Evolutionary conservation across 2,888 invertebrate species (phyloP).

Genomic region (Drosophila macrospina): DNA sequence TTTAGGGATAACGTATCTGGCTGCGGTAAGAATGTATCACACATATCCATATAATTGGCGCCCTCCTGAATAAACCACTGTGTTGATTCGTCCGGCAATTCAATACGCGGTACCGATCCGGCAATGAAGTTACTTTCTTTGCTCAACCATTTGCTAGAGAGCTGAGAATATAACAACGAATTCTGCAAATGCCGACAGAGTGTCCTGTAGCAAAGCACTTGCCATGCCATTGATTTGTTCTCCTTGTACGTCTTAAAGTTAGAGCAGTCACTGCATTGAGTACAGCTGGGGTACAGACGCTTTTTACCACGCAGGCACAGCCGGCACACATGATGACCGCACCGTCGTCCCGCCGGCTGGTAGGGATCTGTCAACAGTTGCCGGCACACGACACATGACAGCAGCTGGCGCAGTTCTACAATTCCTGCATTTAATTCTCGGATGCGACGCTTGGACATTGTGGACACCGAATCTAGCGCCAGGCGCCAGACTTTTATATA

Average conservation of each 20-base stretch:
- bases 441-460: constrained; percentile 88
- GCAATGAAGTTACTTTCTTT: constrained; percentile 30
- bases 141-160: constrained; percentile 68
- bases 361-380: constrained; percentile 93
- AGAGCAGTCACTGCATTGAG: constrained; percentile 93
- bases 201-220: constrained; percentile 95
- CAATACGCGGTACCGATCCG: constrained; percentile 82
- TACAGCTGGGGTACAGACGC: constrained; percentile 93
- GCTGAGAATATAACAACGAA: constrained; percentile 88
- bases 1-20: constrained; percentile 86
- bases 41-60: constrained; percentile 91
- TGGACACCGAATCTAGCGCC: constrained; percentile 46
- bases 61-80: constrained; percentile 92
- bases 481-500: constrained; percentile 55
- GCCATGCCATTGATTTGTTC: constrained; percentile 92
- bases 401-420: constrained; percentile 93
- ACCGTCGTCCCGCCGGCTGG: constrained; percentile 91
- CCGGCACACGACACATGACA: constrained; percentile 96
- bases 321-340: constrained; percentile 95
- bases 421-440: constrained; percentile 93
- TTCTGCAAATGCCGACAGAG: constrained; percentile 93
- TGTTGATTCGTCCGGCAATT: constrained; percentile 66
- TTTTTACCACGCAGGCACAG: constrained; percentile 94
- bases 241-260: constrained; percentile 92
- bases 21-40: constrained; percentile 89